phyloP scores from a whole-genome alignment of 2,113 vertebrate genomes.

The Corvus hawaiiensis region DNA sequence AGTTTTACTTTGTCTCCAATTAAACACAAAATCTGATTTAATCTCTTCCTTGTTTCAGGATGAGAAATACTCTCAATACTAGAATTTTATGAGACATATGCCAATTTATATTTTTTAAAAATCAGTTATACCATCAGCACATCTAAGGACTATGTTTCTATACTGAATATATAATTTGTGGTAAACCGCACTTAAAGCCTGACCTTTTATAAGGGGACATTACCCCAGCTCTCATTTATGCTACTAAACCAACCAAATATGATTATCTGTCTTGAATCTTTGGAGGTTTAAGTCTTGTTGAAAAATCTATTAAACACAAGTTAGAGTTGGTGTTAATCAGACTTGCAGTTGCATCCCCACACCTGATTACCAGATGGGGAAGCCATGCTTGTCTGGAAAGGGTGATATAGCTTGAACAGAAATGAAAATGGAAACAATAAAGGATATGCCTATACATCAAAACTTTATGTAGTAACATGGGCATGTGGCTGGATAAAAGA shows the following conservation, averaged over 20 bases:
- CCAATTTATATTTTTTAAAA: background rate
- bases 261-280: background rate
- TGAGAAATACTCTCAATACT: background rate
- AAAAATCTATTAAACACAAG: background rate
- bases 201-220: background rate
- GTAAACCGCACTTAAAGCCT: background rate
- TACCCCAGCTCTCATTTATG: background rate
- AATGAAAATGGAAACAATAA: background rate
- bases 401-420: background rate
- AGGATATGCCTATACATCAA: background rate
- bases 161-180: background rate
- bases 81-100: background rate
- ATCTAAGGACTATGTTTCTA: background rate
- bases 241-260: background rate
- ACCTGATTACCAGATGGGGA: slow-evolving; percentile 12
- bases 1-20: background rate
- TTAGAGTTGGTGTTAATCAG: background rate
- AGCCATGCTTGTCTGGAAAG: background rate
- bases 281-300: background rate
- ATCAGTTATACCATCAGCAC: background rate
- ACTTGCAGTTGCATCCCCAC: background rate
- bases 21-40: background rate
- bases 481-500: background rate
- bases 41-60: background rate
- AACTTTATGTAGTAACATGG: background rate